These are phyloP conservation scores for Margaritifera margaritifera DNA, from an alignment of 2,888 invertebrate genomes.

Conservation along the genomic window DNA sequence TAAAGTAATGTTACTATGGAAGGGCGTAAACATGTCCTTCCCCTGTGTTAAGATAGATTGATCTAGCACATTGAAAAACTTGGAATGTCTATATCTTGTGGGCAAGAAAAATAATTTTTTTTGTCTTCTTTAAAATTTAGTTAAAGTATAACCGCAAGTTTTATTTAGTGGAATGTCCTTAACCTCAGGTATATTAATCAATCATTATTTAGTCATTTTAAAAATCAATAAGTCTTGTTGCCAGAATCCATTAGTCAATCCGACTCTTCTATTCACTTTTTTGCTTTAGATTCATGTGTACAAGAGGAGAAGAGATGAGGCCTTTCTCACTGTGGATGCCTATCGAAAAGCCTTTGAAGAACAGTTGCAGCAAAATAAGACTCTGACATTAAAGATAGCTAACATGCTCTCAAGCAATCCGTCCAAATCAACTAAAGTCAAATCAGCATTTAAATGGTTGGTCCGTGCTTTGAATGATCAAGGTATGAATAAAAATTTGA, in stretches of 20 bases:
- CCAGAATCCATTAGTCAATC: background rate
- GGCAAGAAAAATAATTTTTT: too few relatives aligned
- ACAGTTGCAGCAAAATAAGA: constrained; percentile 61
- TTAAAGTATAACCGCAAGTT: too few relatives aligned
- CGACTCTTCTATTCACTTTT: background rate
- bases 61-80: too few relatives aligned
- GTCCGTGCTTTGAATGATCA: constrained; percentile 59
- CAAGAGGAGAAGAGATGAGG: constrained; percentile 59
- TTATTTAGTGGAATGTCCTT: too few relatives aligned
- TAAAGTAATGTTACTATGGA: too few relatives aligned
- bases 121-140: too few relatives aligned
- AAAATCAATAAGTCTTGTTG: background rate
- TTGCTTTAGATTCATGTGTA: constrained; percentile 47
- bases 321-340: constrained; percentile 63
- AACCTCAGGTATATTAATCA: too few relatives aligned
- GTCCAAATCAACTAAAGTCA: constrained; percentile 45
- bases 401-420: constrained; percentile 40
- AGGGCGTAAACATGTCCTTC: too few relatives aligned
- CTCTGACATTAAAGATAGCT: constrained; percentile 50
- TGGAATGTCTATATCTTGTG: too few relatives aligned
- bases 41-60: too few relatives aligned
- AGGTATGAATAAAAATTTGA: constrained; percentile 5
- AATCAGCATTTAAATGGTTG: constrained; percentile 61
- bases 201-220: background rate
- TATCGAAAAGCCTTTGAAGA: constrained; percentile 70